Percentiles rank a stretch among this genome's conserved stretches.
phyloP scores from a whole-genome alignment of 1,140 invertebrate species.

The Elymnias hypermnestra region DNA sequence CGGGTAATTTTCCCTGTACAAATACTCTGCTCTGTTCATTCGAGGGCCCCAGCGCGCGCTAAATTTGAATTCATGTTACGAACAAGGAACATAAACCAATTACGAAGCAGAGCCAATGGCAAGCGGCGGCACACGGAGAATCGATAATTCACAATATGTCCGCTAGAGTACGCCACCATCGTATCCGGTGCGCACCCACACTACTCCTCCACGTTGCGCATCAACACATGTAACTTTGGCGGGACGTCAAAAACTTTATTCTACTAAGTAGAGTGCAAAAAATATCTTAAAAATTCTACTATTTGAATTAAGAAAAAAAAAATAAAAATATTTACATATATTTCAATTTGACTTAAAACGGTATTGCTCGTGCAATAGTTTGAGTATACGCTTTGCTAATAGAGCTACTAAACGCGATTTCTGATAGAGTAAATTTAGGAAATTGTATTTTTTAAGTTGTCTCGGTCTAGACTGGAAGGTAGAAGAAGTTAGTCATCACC shows the following conservation, averaged over 20 bases:
- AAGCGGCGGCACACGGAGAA: slow-evolving; percentile 64
- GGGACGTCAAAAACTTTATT: slow-evolving; percentile 28
- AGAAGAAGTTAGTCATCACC: too few relatives aligned
- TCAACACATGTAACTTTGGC: slow-evolving; percentile 44
- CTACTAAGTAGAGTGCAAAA: not conserved
- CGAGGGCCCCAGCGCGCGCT: slow-evolving; percentile 59
- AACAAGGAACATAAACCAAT: slow-evolving; percentile 71
- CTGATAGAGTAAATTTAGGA: too few relatives aligned
- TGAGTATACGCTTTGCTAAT: not conserved
- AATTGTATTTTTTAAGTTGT: too few relatives aligned
- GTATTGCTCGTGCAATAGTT: not conserved
- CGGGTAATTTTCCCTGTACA: slow-evolving; percentile 57
- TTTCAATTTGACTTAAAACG: too few relatives aligned
- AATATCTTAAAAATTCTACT: not conserved
- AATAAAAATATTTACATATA: too few relatives aligned
- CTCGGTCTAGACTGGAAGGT: too few relatives aligned
- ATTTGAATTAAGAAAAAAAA: too few relatives aligned
- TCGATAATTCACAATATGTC: slow-evolving; percentile 75
- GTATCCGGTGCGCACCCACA: slow-evolving; percentile 67
- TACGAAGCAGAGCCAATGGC: slow-evolving; percentile 67
- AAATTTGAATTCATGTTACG: slow-evolving; percentile 75
- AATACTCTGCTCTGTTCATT: slow-evolving; percentile 57
- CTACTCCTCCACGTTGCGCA: slow-evolving; percentile 70
- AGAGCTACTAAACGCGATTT: too few relatives aligned
- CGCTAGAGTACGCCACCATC: slow-evolving; percentile 69